Conservation (phyloP, 2,113 vertebrate species). For the Delphinus delphis region DNA sequence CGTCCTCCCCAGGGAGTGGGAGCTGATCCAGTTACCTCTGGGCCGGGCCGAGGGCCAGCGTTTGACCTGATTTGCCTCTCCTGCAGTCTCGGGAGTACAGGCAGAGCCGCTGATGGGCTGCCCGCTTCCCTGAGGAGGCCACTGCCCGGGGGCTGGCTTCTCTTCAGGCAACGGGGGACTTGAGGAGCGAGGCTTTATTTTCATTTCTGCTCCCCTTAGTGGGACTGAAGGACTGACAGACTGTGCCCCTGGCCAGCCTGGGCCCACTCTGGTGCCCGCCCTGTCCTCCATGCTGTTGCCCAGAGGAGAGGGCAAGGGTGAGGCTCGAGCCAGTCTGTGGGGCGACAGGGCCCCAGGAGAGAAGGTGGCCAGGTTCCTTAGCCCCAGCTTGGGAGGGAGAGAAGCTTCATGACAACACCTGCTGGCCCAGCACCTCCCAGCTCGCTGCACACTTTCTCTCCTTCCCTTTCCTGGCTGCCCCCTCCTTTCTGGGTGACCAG, state of each 20-base stretch:
- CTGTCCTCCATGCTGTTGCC: not conserved
- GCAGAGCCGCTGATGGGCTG: not conserved
- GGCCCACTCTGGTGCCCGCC: not conserved
- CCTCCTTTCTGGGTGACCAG: conserved; percentile 67
- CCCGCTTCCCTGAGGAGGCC: not conserved
- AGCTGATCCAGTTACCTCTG: not conserved
- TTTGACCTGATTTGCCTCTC: not conserved
- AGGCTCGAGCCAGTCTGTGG: not conserved
- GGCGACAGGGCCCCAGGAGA: not conserved
- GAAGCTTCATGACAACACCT: conserved; percentile 35
- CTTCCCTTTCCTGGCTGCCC: conserved; percentile 59
- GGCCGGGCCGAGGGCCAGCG: not conserved
- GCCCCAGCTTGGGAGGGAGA: conserved; percentile 57
- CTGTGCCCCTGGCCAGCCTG: not conserved
- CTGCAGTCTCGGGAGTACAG: not conserved
- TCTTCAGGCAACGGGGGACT: not conserved
- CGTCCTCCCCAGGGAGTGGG: not conserved
- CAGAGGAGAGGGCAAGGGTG: not conserved
- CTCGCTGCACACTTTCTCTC: conserved; percentile 64
- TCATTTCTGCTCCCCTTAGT: not conserved
- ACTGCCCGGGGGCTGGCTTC: not conserved
- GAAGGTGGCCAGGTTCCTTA: conserved; percentile 3
- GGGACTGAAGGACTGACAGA: not conserved
- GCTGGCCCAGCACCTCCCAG: conserved; percentile 54
- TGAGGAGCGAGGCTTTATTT: not conserved